Evolutionary conservation across 2,113 vertebrate species (phyloP).

Genomic region (Cynocephalus volans): DNA sequence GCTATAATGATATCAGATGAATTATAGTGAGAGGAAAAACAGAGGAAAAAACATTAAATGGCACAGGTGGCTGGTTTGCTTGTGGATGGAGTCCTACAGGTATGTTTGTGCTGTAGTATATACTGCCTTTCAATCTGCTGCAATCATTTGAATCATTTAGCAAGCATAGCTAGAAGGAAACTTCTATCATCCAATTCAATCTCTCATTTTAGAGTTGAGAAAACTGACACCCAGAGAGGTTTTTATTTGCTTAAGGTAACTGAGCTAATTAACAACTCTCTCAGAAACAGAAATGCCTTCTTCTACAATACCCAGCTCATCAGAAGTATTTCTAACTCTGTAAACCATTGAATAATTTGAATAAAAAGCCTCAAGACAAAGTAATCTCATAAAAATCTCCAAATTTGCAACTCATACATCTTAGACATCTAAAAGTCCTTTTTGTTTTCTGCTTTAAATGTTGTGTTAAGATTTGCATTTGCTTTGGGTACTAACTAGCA

Average conservation of each 20-base stretch:
- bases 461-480: neutral
- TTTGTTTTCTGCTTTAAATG: slow-evolving; percentile 9
- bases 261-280: slow-evolving; percentile 59
- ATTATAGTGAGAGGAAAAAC: slow-evolving; percentile 51
- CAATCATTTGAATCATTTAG: slow-evolving; percentile 26
- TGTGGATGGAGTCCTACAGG: slow-evolving; percentile 19
- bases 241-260: slow-evolving; percentile 72
- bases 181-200: slow-evolving; percentile 8
- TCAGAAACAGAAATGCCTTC: slow-evolving; percentile 36
- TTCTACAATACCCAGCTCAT: neutral
- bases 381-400: slow-evolving; percentile 24
- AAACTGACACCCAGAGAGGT: slow-evolving; percentile 44
- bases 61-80: slow-evolving; percentile 15
- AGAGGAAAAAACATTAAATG: neutral
- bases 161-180: slow-evolving; percentile 40
- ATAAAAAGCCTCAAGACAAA: slow-evolving; percentile 35
- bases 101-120: neutral
- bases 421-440: neutral
- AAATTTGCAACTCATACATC: neutral
- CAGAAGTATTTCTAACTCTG: slow-evolving; percentile 5
- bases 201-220: slow-evolving; percentile 61
- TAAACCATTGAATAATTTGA: slow-evolving; percentile 60
- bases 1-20: slow-evolving; percentile 48
- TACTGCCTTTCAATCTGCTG: slow-evolving; percentile 33
- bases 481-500: neutral